Base-by-base conservation (phyloP, 2,888 invertebrate species). In the Anarsia innoxiella region DNA sequence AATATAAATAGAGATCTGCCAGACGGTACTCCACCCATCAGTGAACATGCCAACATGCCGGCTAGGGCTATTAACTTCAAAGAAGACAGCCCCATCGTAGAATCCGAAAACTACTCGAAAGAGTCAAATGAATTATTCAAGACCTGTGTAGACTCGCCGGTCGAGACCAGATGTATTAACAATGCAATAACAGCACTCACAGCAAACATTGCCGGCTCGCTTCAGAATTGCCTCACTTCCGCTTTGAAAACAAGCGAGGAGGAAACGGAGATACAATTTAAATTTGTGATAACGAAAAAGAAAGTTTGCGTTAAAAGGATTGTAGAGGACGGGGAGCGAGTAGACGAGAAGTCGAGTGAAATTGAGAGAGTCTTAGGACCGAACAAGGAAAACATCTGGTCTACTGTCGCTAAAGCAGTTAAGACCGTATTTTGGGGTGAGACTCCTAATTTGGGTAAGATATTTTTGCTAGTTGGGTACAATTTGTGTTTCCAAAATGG, bases 31-130 rank as follows among this genome's bases (percentile, higher is more conserved):
- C 80, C 85, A 14, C 70, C 75, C 1, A 63, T 71, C 0, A 69
- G 63, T 1, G 78, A 80, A 12, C 69, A 66, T 13, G 52, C 62
- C 6, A 64, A 61, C 23, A 62, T 70, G 42, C 74, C 66, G 29
- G 83, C 83, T 0, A 66, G 86, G 46, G 79, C 85, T 6, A 85
- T 86, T 41, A 71, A 79, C 51, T 86, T 86, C 48, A 83, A 80
- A 61, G 79, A 82, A 33, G 78, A 80, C 29, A 83, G 82, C 44
- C 76, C 77, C 15, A 45, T 62, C 10, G 57, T 71, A 8, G 78
- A 74, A 26, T 36, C 45, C 41, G 56, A 52, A 36, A 65, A 64
- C 36, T 55, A 54, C 41, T 67, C 70, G 5, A 73, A 65, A 55
- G 79, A 78, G 46, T 64, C 72, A 1, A 74, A 66, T 59, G 83